phyloP scores from a whole-genome alignment of 1,140 invertebrate genomes.

The Phymastichus coffea region DNA sequence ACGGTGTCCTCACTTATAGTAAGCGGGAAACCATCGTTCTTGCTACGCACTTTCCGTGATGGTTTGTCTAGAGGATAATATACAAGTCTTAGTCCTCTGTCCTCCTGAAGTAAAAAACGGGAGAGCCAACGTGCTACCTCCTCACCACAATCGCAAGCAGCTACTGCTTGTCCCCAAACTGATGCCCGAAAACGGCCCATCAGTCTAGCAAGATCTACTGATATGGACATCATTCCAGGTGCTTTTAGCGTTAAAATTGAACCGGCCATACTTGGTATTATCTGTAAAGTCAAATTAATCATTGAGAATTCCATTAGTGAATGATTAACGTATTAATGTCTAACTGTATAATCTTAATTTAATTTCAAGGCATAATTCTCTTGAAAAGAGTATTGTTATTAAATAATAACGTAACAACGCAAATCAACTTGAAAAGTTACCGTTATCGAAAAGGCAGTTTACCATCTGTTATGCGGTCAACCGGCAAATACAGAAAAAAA shows the following conservation, averaged over 20 bases:
- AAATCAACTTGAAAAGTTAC: no score
- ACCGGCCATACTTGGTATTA: constrained; percentile 48
- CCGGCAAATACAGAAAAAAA: no score
- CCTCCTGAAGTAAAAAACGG: constrained; percentile 58
- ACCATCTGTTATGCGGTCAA: no score
- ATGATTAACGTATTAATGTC: no score
- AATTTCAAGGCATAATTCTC: no score
- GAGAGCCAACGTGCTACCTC: constrained; percentile 65
- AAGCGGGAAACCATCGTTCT: constrained; percentile 39
- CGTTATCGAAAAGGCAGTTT: no score
- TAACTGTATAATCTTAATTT: no score
- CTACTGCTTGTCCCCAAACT: constrained; percentile 56
- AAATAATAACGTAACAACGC: no score
- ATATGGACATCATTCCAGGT: constrained; percentile 55
- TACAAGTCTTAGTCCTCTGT: constrained; percentile 59
- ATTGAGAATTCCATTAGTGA: no score
- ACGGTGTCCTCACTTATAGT: constrained; percentile 39
- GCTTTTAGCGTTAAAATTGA: constrained; percentile 54
- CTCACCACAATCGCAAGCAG: constrained; percentile 63
- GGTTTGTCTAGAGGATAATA: constrained; percentile 60
- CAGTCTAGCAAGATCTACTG: constrained; percentile 57
- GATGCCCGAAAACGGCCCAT: constrained; percentile 48
- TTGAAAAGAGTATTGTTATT: no score
- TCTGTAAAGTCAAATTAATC: constrained; percentile 31
- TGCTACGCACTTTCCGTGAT: constrained; percentile 36